Base-by-base conservation (phyloP, 2,113 vertebrate genomes). In the Pseudorasbora parva region DNA sequence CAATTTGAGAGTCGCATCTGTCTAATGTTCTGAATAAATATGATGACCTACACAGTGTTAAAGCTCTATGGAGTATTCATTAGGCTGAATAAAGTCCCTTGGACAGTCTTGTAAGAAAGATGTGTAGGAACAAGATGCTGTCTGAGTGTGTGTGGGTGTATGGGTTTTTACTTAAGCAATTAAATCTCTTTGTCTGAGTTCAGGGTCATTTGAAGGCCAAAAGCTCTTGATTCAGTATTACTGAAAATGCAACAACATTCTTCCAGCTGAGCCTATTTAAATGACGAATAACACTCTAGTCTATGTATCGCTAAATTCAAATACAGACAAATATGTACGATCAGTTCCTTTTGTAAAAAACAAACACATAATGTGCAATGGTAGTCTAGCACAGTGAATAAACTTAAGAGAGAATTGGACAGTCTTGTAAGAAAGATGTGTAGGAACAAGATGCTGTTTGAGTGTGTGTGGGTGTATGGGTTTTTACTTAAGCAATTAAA, bases 151-250 rank as follows among this genome's bases (percentile, higher is more conserved):
- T 82, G 81, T 49, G n/a, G 10, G 45, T 47, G 45, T 47, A 10
- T 30, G 11, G 41, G 6, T 68, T 73, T 84, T 11, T 6, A 62
- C 9, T 64, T 27, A 30, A 77, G 62, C 69, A 49, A 68, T 87
- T 73, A 85, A 82, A 71, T 75, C 74, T 78, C 64, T 82, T 77
- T 78, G 49, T 75, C 30, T 64, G 47, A 72, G 45, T 51, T 27
- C n/a, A 60, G 27, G 64, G 74, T 76, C 69, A 76, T 82, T 68
- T 8, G 30, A 49, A 76, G 66, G 78, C 83, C 79, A 84, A 37
- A 54, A 25, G 64, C 30, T 85, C 41, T 85, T 64, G 71, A 82
- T 80, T 86, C 60, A 72, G 69, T 81, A 64, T 86, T 51, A 84
- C 27, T 73, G 73, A 45, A 78, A 84, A 84, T 84, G 56, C 33